Percentiles rank a stretch among this genome's conserved stretches.
Evolutionary conservation across 1,140 invertebrate species (phyloP).

Genomic region (Pararge aegeria): DNA sequence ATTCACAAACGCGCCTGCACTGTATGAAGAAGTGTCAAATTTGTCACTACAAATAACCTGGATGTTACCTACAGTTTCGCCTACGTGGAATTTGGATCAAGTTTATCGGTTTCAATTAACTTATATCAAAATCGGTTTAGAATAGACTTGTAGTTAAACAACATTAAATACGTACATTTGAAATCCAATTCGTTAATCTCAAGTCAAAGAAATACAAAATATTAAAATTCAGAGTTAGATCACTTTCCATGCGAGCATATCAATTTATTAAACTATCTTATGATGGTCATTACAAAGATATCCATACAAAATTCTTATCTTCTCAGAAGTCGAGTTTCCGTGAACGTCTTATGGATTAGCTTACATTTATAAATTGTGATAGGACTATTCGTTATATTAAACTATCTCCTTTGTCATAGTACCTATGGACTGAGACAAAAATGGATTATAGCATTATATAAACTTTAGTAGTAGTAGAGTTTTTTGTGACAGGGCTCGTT

Average conservation of each 20-base stretch:
- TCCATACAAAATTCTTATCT: slow-evolving; percentile 14
- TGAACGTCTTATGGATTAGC: slow-evolving; percentile 3
- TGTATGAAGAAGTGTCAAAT: no score
- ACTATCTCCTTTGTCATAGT: slow-evolving; percentile 4
- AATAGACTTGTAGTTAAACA: no score
- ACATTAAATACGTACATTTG: no score
- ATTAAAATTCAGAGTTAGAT: neutral
- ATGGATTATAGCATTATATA: neutral
- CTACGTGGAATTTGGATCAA: no score
- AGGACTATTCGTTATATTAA: slow-evolving; percentile 13
- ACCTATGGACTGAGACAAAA: neutral
- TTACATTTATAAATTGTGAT: slow-evolving; percentile 19
- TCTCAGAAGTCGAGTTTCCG: slow-evolving; percentile 4
- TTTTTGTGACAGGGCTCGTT: no score
- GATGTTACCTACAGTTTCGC: no score
- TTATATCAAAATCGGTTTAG: no score
- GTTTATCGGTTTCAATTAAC: no score
- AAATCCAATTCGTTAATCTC: no score
- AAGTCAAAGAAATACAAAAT: no score
- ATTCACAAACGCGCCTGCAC: no score
- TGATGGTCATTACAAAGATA: slow-evolving; percentile 8
- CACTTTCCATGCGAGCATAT: neutral
- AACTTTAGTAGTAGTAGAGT: neutral
- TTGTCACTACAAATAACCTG: no score
- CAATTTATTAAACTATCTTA: neutral